Evolutionary conservation across 2,888 invertebrate genomes (phyloP).

Genomic region (Pachymerium ferrugineum): DNA sequence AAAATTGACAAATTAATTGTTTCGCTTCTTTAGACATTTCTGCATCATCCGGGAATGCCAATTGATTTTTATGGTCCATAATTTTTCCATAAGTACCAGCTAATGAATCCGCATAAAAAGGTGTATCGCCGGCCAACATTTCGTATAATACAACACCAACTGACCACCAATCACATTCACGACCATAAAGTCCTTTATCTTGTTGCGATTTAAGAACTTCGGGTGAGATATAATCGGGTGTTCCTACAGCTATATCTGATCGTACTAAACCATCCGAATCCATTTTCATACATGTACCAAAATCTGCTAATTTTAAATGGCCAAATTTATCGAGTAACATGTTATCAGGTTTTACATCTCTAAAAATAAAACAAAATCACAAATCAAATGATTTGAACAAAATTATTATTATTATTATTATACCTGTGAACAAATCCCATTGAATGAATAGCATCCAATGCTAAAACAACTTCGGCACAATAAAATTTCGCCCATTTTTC

Average conservation of each 20-base stretch:
- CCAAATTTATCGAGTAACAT: constrained; percentile 93
- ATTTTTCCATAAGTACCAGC: constrained; percentile 98
- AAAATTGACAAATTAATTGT: constrained; percentile 81
- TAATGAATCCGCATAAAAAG: constrained; percentile 97
- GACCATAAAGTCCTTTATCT: constrained; percentile 89
- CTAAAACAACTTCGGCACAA: constrained; percentile 95
- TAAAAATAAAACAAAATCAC: constrained; percentile 55
- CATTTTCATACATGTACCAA: constrained; percentile 99
- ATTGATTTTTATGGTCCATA: constrained; percentile 95
- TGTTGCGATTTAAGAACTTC: constrained; percentile 92
- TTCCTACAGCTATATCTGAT: constrained; percentile 97
- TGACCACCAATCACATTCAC: constrained; percentile 99
- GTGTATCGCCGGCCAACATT: constrained; percentile 96
- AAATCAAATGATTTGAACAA: background rate
- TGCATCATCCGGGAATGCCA: constrained; percentile 86
- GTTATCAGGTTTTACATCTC: constrained; percentile 98
- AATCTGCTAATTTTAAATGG: constrained; percentile 97
- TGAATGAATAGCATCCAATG: constrained; percentile 93
- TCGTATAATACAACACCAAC: constrained; percentile 98
- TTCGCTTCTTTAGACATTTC: constrained; percentile 72
- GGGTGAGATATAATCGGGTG: constrained; percentile 98
- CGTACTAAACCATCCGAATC: constrained; percentile 90
- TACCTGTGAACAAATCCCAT: constrained; percentile 82
- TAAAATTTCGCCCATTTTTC: constrained; percentile 99
- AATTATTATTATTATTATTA: constrained; percentile 19